These are phyloP conservation scores for Sycobia sp. DNA, from an alignment of 1,140 invertebrate species.

Conservation along the genomic window DNA sequence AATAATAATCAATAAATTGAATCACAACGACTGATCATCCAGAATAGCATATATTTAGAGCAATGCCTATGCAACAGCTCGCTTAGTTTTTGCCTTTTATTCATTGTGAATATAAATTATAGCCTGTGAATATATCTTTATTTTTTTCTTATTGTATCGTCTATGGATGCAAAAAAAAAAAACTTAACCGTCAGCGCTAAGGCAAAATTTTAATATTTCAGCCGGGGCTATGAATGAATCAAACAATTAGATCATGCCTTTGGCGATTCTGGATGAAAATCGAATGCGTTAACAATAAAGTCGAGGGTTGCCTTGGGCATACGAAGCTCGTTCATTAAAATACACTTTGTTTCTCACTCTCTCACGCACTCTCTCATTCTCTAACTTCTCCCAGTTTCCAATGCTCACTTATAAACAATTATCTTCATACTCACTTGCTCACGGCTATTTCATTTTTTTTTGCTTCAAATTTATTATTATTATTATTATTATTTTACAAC, in stretches of 20 bases:
- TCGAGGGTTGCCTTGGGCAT: slow-evolving; percentile 46
- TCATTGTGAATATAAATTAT: no score
- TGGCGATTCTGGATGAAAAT: slow-evolving; percentile 38
- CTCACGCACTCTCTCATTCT: background rate
- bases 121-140: no score
- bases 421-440: slow-evolving; percentile 37
- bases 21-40: slow-evolving; percentile 23
- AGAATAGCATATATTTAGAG: slow-evolving; percentile 24
- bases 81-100: no score
- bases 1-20: slow-evolving; percentile 34
- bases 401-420: slow-evolving; percentile 43
- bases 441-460: slow-evolving; percentile 25
- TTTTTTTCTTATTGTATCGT: no score
- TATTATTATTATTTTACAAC: slow-evolving; percentile 30
- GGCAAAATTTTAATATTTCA: no score
- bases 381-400: background rate
- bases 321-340: slow-evolving; percentile 56
- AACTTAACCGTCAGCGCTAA: no score
- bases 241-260: no score
- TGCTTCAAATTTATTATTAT: no score
- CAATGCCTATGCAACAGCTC: background rate
- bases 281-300: slow-evolving; percentile 48
- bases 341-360: slow-evolving; percentile 46
- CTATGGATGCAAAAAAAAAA: no score
- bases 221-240: no score